These are phyloP conservation scores for Gambelia wislizenii DNA, from an alignment of 2,797 vertebrate species.

Conservation along the genomic window DNA sequence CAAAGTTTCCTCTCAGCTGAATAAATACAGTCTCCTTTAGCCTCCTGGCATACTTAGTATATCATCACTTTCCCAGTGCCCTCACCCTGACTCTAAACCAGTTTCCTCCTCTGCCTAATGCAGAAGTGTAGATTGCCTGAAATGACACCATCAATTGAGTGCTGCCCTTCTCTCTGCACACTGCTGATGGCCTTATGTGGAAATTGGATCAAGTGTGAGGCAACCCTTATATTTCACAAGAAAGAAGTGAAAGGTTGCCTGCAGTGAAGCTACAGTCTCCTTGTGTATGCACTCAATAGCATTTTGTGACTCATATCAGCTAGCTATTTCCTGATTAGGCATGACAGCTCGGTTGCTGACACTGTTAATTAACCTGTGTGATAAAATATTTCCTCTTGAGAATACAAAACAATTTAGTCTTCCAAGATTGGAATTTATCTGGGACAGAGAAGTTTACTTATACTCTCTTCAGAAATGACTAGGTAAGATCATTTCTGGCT, in stretches of 20 bases:
- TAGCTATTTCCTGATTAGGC: slow-evolving; percentile 42
- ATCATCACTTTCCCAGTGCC: too few species aligned
- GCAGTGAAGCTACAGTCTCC: slow-evolving; percentile 9
- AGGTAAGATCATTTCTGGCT: slow-evolving; percentile 11
- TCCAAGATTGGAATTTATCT: slow-evolving; percentile 41
- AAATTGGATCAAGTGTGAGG: not conserved
- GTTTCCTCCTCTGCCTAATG: not conserved
- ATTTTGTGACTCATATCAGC: slow-evolving; percentile 25
- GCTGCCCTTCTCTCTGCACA: not conserved
- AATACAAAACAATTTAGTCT: slow-evolving; percentile 36
- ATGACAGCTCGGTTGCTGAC: slow-evolving; percentile 18
- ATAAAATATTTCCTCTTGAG: slow-evolving; percentile 31
- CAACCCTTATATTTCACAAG: not conserved
- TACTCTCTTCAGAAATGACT: slow-evolving; percentile 14
- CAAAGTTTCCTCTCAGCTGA: too few species aligned
- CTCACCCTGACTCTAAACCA: not conserved
- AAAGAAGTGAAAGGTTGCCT: not conserved
- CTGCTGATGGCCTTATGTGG: not conserved
- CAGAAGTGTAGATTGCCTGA: not conserved
- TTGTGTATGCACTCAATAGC: slow-evolving; percentile 30
- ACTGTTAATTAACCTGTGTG: slow-evolving; percentile 35
- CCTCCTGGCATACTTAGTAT: too few species aligned
- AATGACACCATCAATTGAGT: not conserved
- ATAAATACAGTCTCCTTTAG: too few species aligned
- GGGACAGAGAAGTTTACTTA: slow-evolving; percentile 15